Evolutionary conservation across 2,888 invertebrate genomes (phyloP).

Genomic region (Tenthredo distinguenda): DNA sequence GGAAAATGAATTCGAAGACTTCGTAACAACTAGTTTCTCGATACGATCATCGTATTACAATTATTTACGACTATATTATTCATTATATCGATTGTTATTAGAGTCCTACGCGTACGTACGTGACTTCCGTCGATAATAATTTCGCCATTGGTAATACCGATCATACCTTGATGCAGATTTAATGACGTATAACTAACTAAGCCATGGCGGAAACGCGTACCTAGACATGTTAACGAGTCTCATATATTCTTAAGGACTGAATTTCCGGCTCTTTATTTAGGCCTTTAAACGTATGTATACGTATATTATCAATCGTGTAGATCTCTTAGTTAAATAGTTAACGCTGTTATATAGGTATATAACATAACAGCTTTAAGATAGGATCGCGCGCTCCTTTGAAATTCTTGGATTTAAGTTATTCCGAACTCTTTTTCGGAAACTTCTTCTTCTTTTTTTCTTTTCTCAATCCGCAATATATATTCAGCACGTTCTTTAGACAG

Average conservation of each 20-base stretch:
- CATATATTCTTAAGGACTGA: not conserved
- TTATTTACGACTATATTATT: conserved; percentile 1
- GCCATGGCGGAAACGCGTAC: conserved; percentile 9
- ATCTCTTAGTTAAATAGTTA: not conserved
- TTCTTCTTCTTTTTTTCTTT: not conserved
- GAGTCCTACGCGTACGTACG: not conserved
- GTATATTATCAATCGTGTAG: not conserved
- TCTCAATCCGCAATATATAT: not conserved
- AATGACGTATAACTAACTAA: not conserved
- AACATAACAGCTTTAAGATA: not conserved
- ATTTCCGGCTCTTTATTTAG: conserved; percentile 3
- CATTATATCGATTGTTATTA: not conserved
- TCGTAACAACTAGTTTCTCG: not conserved
- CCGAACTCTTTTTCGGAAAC: not conserved
- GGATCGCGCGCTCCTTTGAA: not conserved
- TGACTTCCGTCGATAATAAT: conserved; percentile 15
- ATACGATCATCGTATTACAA: not conserved
- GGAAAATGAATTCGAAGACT: not conserved
- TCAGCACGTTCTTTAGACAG: not conserved
- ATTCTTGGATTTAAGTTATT: not conserved
- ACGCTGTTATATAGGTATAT: not conserved
- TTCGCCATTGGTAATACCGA: conserved; percentile 1
- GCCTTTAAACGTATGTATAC: not conserved
- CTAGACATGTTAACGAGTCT: conserved; percentile 39
- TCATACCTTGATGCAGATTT: not conserved